Evolutionary conservation across 2,888 invertebrate genomes (phyloP).

Genomic region (Catocala sponsa): DNA sequence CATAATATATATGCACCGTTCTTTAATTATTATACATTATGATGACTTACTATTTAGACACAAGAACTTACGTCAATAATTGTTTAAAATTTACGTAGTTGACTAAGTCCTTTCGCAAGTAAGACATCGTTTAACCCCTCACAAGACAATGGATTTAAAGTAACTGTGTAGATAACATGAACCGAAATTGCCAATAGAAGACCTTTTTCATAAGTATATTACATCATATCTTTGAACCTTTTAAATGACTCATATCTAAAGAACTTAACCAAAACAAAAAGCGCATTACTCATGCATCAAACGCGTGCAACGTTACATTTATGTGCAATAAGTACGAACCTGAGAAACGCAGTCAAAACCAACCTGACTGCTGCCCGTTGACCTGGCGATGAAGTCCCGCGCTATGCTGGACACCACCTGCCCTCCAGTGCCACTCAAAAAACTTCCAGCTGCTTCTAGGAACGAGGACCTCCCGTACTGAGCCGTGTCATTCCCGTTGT

Average conservation of each 20-base stretch:
- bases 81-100: too few relatives aligned
- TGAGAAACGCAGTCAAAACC: conserved; percentile 86
- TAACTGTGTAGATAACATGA: not conserved
- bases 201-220: not conserved
- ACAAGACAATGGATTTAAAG: not conserved
- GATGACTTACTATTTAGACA: too few relatives aligned
- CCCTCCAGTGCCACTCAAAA: conserved; percentile 80
- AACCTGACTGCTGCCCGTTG: conserved; percentile 91
- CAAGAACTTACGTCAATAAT: too few relatives aligned
- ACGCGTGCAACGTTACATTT: conserved; percentile 71
- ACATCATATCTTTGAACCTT: conserved; percentile 33
- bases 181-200: too few relatives aligned
- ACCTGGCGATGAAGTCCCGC: conserved; percentile 90
- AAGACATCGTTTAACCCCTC: too few relatives aligned
- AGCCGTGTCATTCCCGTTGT: conserved; percentile 67
- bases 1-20: too few relatives aligned
- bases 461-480: conserved; percentile 74
- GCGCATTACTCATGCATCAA: conserved; percentile 55
- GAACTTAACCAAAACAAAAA: conserved; percentile 42
- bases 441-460: conserved; percentile 76
- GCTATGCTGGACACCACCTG: conserved; percentile 89
- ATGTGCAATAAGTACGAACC: conserved; percentile 80
- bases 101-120: too few relatives aligned
- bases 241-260: conserved; percentile 33
- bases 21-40: too few relatives aligned